Base-by-base conservation (phyloP, 53 echinoderm and acorn worm genomes). In the Patiria pectinifera region DNA sequence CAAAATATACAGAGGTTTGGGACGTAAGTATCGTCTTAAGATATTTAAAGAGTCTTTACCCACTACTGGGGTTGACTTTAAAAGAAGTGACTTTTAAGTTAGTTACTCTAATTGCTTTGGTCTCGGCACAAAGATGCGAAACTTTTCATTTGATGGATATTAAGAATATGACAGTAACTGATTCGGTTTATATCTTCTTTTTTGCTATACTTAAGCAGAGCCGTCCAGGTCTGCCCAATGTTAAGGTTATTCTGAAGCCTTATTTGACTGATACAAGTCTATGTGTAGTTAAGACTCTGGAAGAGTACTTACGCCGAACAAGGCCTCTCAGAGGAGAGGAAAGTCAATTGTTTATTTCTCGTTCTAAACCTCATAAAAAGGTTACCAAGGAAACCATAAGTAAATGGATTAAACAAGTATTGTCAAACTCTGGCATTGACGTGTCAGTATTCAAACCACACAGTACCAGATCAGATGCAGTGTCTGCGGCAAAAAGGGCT, bases 1-100 rank as follows among this genome's bases (percentile, higher is more conserved):
- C 92, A 11, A 82, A 82, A 92, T 94, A 94, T 76, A 49, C 76
- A 24, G 80, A 78, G 21, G 76, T 92, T 23, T 87, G 94, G 94
- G 76, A 92, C 87, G 87, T 92, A n/a, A n/a, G n/a, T n/a, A 83
- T 76, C 3, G 82, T 93, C 43, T 21, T 93, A 45, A 26, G 61
- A 25, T 87, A 81, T 87, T 24, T 70, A 19, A 87, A 82, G 26
- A 82, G 2, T 35, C 35, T 35, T 35, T 24, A 63, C 24, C 46
- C 74, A 60, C 4, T 79, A 62, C 60, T 66, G 6, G 85, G 16
- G 8, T 59, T 62, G 11, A 59, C 59, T 11, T 92, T 85, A 72
- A 91, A 86, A 59, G 16, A 59, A 8, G 11, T 92, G 10, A 85
- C 92, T 4, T 59, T 76, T 11, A 92, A 92, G 69, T 62, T 86